A percentile compares a stretch with the other conserved stretches of the same genome.
Evolutionary conservation across 53 echinoderm and acorn worm species (phyloP).

Genomic region (Hippasteria phrygiana): DNA sequence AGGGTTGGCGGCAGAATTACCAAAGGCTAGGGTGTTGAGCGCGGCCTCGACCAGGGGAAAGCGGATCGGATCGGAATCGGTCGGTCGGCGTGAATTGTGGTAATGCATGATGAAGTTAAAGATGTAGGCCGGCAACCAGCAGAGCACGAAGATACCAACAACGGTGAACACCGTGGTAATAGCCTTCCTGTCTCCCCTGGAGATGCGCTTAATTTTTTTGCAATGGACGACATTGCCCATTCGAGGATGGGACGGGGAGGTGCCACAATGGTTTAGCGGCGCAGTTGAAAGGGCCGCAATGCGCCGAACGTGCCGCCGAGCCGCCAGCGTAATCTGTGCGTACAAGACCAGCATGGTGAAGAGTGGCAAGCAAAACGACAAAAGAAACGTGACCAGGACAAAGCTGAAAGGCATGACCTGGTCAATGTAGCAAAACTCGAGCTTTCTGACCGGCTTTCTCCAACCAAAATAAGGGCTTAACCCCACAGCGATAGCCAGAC

Average conservation of each 20-base stretch:
- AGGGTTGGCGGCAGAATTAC: conserved; percentile 69
- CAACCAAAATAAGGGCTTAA: conserved; percentile 65
- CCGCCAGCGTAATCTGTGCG: conserved; percentile 40
- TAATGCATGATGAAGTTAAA: conserved; percentile 51
- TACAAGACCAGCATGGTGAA: conserved; percentile 51
- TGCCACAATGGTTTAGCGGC: neutral
- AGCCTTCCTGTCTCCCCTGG: conserved; percentile 52
- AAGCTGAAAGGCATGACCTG: conserved; percentile 64
- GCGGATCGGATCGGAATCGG: conserved; percentile 26
- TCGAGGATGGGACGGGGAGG: neutral
- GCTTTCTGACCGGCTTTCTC: conserved; percentile 21
- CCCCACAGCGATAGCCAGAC: conserved; percentile 10
- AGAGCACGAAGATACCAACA: conserved; percentile 57
- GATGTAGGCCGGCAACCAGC: conserved; percentile 62
- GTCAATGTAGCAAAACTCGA: conserved; percentile 70
- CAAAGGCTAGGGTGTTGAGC: conserved; percentile 60
- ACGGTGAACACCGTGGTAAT: conserved; percentile 71
- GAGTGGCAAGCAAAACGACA: conserved; percentile 23
- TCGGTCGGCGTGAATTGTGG: conserved; percentile 14
- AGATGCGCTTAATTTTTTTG: neutral
- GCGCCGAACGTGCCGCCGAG: conserved; percentile 59
- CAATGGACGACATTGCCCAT: neutral
- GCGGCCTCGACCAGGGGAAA: conserved; percentile 20
- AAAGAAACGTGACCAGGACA: conserved; percentile 29
- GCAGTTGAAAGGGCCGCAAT: conserved; percentile 18